Evolutionary conservation across 2,888 invertebrate species (phyloP).

Genomic region (Caenorhabditis sinica): DNA sequence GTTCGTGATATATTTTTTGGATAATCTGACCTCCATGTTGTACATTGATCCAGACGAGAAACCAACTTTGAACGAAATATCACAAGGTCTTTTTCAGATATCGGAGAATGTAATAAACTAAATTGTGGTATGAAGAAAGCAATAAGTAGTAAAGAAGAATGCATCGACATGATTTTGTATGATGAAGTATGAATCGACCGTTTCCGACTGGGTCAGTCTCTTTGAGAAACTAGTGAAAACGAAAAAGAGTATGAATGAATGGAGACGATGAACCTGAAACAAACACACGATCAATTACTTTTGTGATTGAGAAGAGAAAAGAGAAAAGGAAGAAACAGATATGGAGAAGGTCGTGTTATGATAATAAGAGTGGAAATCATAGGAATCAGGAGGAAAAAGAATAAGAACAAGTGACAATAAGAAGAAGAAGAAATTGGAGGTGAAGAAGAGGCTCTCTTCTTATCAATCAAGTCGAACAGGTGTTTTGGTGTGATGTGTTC

Average conservation of each 20-base stretch:
- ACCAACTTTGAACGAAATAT: conserved; percentile 50
- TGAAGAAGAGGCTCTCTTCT: conserved; percentile 48
- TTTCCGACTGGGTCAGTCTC: conserved; percentile 22
- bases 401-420: conserved; percentile 49
- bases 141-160: conserved; percentile 1
- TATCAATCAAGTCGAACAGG: conserved; percentile 51
- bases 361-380: conserved; percentile 28
- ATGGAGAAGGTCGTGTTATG: conserved; percentile 37
- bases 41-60: conserved; percentile 65
- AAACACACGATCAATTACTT: conserved; percentile 54
- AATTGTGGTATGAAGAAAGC: background rate
- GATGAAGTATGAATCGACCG: background rate
- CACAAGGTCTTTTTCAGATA: conserved; percentile 49
- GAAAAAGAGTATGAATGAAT: conserved; percentile 19
- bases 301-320: conserved; percentile 22
- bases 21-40: conserved; percentile 56
- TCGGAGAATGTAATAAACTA: background rate
- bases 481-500: conserved; percentile 63
- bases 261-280: conserved; percentile 47
- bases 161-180: conserved; percentile 4
- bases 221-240: conserved; percentile 13
- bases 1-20: conserved; percentile 39
- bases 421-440: conserved; percentile 9
- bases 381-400: conserved; percentile 22
- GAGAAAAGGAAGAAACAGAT: conserved; percentile 3